phyloP scores from a whole-genome alignment of 2,888 invertebrate genomes.

The Philopedon plagiatum region DNA sequence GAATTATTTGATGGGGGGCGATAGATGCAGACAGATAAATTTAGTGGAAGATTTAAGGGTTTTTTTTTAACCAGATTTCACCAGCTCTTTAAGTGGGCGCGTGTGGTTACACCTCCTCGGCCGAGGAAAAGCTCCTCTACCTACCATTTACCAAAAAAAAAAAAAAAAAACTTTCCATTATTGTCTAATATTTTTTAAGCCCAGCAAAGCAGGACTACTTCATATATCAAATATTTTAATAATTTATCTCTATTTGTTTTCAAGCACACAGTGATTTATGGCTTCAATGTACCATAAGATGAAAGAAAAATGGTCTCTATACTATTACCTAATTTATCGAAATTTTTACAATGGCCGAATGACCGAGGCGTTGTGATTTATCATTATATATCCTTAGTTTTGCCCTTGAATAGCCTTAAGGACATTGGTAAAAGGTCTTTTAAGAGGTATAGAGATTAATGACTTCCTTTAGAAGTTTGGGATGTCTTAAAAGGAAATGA shows the following conservation, averaged over 20 bases:
- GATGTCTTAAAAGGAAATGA: conserved; percentile 4
- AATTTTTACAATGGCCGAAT: neutral
- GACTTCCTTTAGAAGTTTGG: conserved; percentile 1
- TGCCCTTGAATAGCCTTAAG: conserved; percentile 13
- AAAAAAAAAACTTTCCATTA: no score
- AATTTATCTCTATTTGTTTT: conserved; percentile 1
- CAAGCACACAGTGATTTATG: neutral
- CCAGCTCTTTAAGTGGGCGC: no score
- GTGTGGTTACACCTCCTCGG: no score
- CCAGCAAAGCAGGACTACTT: neutral
- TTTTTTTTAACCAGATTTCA: no score
- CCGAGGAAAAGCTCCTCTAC: no score
- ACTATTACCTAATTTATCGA: conserved; percentile 4
- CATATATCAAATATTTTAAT: conserved; percentile 1
- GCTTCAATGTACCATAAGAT: neutral
- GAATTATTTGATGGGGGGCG: no score
- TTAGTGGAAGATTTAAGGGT: no score
- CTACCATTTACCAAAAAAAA: neutral
- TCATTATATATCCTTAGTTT: neutral
- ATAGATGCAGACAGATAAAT: no score
- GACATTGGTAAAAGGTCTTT: neutral
- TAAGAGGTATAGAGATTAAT: conserved; percentile 14
- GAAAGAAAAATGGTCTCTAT: neutral
- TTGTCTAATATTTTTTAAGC: no score
- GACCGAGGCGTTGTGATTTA: neutral